Conservation (phyloP, 2,797 vertebrate genomes). For the Molothrus aeneus region DNA sequence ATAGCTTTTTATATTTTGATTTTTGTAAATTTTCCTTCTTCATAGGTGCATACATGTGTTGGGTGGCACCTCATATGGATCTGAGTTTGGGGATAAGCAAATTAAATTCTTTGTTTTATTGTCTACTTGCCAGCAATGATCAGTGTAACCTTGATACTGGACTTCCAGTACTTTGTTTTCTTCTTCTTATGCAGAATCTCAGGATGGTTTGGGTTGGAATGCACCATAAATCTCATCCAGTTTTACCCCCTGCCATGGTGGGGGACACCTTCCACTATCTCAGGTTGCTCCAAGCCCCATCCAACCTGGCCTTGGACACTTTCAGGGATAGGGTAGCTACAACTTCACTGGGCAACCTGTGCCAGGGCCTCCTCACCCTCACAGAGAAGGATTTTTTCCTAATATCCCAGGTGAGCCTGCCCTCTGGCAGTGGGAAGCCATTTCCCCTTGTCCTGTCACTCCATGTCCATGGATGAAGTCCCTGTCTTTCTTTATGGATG, state of each 20-base stretch:
- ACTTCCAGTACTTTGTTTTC: background rate
- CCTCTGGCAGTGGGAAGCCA: background rate
- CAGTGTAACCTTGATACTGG: background rate
- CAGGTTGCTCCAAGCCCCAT: background rate
- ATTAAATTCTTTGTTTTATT: background rate
- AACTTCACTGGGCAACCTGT: background rate
- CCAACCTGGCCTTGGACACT: background rate
- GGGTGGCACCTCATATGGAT: background rate
- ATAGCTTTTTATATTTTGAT: background rate
- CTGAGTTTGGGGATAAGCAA: background rate
- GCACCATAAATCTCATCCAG: background rate
- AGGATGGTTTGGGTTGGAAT: background rate
- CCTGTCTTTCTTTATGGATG: fast-evolving
- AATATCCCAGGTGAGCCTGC: background rate
- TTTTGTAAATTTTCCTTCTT: background rate
- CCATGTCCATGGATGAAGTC: background rate
- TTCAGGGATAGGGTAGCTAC: background rate
- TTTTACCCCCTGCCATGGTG: background rate
- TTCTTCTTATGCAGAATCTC: background rate
- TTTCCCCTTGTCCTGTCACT: background rate
- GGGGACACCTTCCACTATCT: background rate
- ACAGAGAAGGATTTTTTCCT: background rate
- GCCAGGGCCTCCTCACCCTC: background rate
- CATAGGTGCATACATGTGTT: background rate
- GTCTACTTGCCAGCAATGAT: background rate